Evolutionary conservation across 2,888 invertebrate genomes (phyloP).

Genomic region (Physocephala rufipes): DNA sequence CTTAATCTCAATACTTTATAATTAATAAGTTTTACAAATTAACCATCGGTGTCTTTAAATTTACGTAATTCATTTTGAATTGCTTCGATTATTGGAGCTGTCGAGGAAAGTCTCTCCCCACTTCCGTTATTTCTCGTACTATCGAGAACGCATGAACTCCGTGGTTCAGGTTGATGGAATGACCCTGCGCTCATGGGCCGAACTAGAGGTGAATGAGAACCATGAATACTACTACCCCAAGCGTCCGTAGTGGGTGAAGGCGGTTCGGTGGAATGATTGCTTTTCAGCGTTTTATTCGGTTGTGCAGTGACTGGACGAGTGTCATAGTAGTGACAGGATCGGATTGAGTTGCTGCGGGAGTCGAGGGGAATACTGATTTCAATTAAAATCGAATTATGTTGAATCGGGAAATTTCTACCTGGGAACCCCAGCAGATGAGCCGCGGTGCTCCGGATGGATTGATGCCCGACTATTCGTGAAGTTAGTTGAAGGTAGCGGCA

Average conservation of each 20-base stretch:
- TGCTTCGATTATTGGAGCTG: constrained; percentile 83
- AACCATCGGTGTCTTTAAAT: constrained; percentile 57
- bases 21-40: constrained; percentile 15
- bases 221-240: constrained; percentile 68
- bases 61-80: constrained; percentile 77
- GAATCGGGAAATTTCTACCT: constrained; percentile 49
- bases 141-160: constrained; percentile 51
- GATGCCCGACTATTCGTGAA: constrained; percentile 57
- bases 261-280: constrained; percentile 63
- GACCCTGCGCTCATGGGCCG: constrained; percentile 75
- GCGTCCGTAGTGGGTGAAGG: constrained; percentile 67
- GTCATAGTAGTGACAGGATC: constrained; percentile 49
- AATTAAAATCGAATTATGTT: not conserved
- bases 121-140: constrained; percentile 21
- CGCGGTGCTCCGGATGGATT: constrained; percentile 60
- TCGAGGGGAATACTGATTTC: not conserved
- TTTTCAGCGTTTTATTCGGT: constrained; percentile 57
- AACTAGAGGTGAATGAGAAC: constrained; percentile 68
- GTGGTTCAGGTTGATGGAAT: constrained; percentile 68
- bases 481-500: constrained; percentile 59
- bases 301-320: constrained; percentile 63
- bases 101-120: constrained; percentile 72
- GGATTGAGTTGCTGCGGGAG: constrained; percentile 51
- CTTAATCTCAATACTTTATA: no score
- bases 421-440: constrained; percentile 63